These are phyloP conservation scores for Palythoa grandis DNA, from an alignment of 92 coral and sea anemone species.

Conservation along the genomic window DNA sequence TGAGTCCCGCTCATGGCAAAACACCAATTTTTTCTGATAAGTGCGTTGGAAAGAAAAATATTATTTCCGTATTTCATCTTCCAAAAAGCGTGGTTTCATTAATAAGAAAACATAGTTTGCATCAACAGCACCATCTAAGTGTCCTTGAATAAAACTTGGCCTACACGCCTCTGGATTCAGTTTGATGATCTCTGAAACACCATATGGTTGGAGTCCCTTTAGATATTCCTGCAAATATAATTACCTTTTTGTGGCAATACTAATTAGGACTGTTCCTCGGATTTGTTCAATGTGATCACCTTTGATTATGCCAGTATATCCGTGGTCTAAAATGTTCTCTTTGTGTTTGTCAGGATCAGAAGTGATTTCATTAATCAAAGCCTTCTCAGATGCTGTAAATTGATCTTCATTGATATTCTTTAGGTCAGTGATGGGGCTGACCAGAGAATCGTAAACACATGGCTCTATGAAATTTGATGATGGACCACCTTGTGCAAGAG, in stretches of 20 bases:
- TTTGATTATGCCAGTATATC: conserved; percentile 42
- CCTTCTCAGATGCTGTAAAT: conserved; percentile 32
- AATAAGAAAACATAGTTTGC: conserved; percentile 63
- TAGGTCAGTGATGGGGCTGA: conserved; percentile 20
- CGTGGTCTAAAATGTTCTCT: conserved; percentile 35
- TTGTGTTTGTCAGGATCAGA: conserved; percentile 16
- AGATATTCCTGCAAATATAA: conserved; percentile 52
- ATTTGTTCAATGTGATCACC: conserved; percentile 23
- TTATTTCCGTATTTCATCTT: too few species aligned
- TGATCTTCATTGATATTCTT: conserved; percentile 7
- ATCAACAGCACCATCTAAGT: conserved; percentile 47
- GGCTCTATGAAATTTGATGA: background rate
- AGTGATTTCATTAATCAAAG: conserved; percentile 5
- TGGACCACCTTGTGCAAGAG: conserved; percentile 45
- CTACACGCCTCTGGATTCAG: conserved; percentile 52
- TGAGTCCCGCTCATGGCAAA: too few species aligned
- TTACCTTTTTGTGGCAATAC: conserved; percentile 21
- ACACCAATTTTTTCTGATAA: too few species aligned
- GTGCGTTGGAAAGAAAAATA: too few species aligned
- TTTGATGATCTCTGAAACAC: conserved; percentile 51
- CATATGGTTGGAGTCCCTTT: conserved; percentile 54
- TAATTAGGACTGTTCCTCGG: conserved; percentile 18
- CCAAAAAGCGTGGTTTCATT: conserved; percentile 50
- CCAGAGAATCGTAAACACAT: conserved; percentile 23
- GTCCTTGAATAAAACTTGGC: conserved; percentile 46